phyloP scores from a whole-genome alignment of 2,888 invertebrate genomes.

The Eupithecia inturbata region DNA sequence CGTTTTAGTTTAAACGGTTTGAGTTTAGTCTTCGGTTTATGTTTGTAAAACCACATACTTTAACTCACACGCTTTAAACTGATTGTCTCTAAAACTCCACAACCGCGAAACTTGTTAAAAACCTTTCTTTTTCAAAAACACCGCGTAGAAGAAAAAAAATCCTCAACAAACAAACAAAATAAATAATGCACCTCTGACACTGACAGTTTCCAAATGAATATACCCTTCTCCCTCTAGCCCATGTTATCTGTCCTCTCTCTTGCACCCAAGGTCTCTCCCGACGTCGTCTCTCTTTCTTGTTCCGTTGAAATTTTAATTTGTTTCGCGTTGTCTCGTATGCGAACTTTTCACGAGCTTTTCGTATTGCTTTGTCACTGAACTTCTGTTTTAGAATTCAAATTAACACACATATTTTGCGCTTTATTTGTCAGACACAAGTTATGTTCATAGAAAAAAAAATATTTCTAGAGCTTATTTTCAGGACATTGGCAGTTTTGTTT shows the following conservation, averaged over 20 bases:
- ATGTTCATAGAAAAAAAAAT: neutral
- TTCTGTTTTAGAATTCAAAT: neutral
- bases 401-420: neutral
- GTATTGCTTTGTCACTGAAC: neutral
- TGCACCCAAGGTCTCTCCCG: neutral
- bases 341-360: conserved; percentile 12
- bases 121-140: conserved; percentile 9
- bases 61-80: neutral
- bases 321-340: conserved; percentile 16
- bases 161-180: conserved; percentile 49
- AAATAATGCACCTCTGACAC: conserved; percentile 72
- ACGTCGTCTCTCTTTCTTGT: conserved; percentile 46
- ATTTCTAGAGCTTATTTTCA: neutral
- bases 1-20: too few relatives aligned
- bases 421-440: neutral
- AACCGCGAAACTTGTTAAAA: neutral
- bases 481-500: neutral
- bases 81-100: neutral
- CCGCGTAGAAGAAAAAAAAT: conserved; percentile 37
- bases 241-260: neutral
- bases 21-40: neutral
- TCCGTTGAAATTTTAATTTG: conserved; percentile 26
- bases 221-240: conserved; percentile 51
- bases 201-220: conserved; percentile 77
- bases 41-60: neutral